Evolutionary conservation across 2,888 invertebrate species (phyloP).

Genomic region (Hedya salicella): DNA sequence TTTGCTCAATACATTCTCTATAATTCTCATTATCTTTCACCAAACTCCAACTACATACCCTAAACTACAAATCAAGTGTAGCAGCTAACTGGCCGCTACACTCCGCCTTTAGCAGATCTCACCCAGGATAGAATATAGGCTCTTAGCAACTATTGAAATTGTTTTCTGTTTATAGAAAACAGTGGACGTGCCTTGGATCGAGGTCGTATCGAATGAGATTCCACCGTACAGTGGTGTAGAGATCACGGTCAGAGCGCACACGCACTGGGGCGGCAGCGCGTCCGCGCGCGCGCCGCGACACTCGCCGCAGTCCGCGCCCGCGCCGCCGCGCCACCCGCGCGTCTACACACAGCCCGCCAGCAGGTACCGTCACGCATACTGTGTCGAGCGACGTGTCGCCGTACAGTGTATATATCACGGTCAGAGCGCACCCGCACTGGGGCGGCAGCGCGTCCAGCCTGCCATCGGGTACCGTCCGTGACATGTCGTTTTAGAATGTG

Average conservation of each 20-base stretch:
- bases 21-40: no score
- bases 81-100: no score
- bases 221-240: conserved; percentile 89
- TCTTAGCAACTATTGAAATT: no score
- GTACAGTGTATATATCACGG: no score
- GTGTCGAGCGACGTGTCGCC: no score
- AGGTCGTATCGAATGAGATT: conserved; percentile 74
- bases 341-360: conserved; percentile 86
- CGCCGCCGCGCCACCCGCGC: conserved; percentile 88
- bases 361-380: conserved; percentile 43
- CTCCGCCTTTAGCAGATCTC: no score
- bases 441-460: conserved; percentile 86
- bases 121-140: no score
- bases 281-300: conserved; percentile 86
- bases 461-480: conserved; percentile 88
- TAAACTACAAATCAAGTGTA: no score
- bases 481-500: no score
- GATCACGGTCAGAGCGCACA: conserved; percentile 91
- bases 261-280: conserved; percentile 92
- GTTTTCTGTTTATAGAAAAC: conserved; percentile 65
- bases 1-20: no score
- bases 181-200: conserved; percentile 81
- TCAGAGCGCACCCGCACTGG: neutral
- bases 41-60: no score
- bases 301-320: conserved; percentile 93